Evolutionary conservation across 2,113 vertebrate species (phyloP).

Genomic region (Mormyrus lacerda): DNA sequence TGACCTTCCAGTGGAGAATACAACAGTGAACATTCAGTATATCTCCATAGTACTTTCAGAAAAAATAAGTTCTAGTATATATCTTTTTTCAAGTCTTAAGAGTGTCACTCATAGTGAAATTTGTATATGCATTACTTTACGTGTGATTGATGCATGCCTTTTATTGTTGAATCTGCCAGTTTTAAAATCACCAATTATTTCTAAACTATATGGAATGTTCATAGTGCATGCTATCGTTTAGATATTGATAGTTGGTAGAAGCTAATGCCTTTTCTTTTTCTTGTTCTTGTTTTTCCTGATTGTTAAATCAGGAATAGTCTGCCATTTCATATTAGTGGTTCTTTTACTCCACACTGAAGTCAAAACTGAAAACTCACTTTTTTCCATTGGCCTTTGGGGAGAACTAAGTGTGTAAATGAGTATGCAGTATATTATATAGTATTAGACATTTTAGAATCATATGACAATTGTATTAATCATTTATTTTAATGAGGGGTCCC

Average conservation of each 20-base stretch:
- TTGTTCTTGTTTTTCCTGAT: neutral
- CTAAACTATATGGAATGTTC: neutral
- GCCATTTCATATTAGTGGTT: neutral
- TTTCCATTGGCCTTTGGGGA: neutral
- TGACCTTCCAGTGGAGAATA: neutral
- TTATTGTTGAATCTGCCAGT: neutral
- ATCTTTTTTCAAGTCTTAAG: neutral
- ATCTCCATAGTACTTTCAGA: neutral
- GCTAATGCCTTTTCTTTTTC: neutral
- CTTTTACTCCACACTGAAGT: neutral
- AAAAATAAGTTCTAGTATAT: neutral
- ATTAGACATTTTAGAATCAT: neutral
- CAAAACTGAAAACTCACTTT: neutral
- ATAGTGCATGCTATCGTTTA: neutral
- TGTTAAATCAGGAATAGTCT: neutral
- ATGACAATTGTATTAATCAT: too few relatives aligned
- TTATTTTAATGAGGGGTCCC: too few relatives aligned
- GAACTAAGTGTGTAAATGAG: neutral
- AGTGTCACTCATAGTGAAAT: neutral
- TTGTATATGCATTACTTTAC: neutral
- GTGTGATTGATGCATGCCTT: neutral
- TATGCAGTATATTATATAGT: neutral
- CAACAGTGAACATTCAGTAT: neutral
- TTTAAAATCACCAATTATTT: neutral
- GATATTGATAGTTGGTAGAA: neutral